A percentile compares a stretch with the other conserved stretches of the same genome.
These are phyloP conservation scores for Dissostichus mawsoni DNA, from an alignment of 2,113 vertebrate genomes.

Conservation along the genomic window DNA sequence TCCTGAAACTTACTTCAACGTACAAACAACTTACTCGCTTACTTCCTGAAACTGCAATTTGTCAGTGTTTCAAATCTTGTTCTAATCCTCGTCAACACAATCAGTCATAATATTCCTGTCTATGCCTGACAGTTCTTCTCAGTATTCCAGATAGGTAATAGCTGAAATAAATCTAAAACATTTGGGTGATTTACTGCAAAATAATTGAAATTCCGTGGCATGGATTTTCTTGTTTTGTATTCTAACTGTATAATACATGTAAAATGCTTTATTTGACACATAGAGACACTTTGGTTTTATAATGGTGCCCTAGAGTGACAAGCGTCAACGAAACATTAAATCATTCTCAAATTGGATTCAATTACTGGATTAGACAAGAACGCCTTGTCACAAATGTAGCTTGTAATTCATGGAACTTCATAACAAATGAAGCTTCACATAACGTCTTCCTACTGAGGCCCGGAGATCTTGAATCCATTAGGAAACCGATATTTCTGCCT, in stretches of 20 bases:
- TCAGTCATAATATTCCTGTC: constrained; percentile 6
- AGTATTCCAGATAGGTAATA: constrained; percentile 20
- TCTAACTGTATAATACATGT: not conserved
- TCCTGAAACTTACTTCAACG: constrained; percentile 8
- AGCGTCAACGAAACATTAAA: constrained; percentile 10
- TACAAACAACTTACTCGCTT: too few species aligned
- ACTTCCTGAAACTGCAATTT: constrained; percentile 2
- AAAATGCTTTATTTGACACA: constrained; percentile 9
- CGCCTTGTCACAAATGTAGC: not conserved
- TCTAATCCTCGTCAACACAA: constrained; percentile 13
- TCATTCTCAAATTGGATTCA: constrained; percentile 1
- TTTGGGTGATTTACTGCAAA: constrained; percentile 23
- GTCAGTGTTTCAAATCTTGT: constrained; percentile 4
- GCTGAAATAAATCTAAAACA: not conserved
- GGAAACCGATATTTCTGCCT: not conserved
- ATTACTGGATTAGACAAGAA: constrained; percentile 1
- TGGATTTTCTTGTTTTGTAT: not conserved
- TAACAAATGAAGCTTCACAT: not conserved
- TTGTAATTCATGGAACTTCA: constrained; percentile 14
- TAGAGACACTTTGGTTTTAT: not conserved
- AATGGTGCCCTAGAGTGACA: not conserved
- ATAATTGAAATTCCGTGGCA: not conserved
- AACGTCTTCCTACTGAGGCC: not conserved
- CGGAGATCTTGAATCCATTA: constrained; percentile 4
- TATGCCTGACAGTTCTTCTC: not conserved